phyloP scores from a whole-genome alignment of 1,140 invertebrate genomes.

The Littorina saxatilis region DNA sequence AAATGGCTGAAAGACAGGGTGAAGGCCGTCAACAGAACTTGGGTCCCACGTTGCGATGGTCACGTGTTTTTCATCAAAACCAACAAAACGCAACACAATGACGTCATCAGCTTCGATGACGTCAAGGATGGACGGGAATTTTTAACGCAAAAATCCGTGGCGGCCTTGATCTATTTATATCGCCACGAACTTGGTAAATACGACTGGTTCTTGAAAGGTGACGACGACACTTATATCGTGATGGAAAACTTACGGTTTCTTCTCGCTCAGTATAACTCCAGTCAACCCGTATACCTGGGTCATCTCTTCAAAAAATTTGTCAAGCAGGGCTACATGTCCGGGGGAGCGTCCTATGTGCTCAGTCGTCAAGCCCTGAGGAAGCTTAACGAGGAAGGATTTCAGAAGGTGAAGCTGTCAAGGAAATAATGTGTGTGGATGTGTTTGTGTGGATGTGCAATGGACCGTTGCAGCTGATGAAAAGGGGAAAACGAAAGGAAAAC shows the following conservation, averaged over 20 bases:
- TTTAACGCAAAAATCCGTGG: slow-evolving; percentile 45
- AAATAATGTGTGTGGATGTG: neutral
- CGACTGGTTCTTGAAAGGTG: slow-evolving; percentile 54
- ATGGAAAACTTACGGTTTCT: slow-evolving; percentile 73
- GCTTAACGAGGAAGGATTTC: no score
- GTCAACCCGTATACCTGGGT: slow-evolving; percentile 63
- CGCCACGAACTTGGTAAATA: slow-evolving; percentile 28
- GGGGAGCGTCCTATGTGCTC: slow-evolving; percentile 87
- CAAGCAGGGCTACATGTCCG: slow-evolving; percentile 68
- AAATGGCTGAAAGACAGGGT: slow-evolving; percentile 92
- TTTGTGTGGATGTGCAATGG: no score
- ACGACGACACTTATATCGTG: slow-evolving; percentile 85
- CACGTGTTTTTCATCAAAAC: slow-evolving; percentile 81
- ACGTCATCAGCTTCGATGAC: neutral
- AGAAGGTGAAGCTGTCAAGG: no score
- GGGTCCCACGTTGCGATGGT: slow-evolving; percentile 95
- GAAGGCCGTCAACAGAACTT: slow-evolving; percentile 94
- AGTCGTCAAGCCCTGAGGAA: slow-evolving; percentile 77
- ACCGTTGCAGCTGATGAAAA: neutral
- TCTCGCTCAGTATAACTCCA: slow-evolving; percentile 47
- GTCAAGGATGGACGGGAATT: slow-evolving; percentile 42
- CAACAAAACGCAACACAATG: neutral
- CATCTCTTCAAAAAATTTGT: slow-evolving; percentile 68
- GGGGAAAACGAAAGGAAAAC: neutral
- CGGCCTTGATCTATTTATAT: slow-evolving; percentile 84